Percentiles rank a stretch among this genome's conserved stretches.
Evolutionary conservation across 2,113 vertebrate genomes (phyloP).

Genomic region (Microcebus griseorufus): DNA sequence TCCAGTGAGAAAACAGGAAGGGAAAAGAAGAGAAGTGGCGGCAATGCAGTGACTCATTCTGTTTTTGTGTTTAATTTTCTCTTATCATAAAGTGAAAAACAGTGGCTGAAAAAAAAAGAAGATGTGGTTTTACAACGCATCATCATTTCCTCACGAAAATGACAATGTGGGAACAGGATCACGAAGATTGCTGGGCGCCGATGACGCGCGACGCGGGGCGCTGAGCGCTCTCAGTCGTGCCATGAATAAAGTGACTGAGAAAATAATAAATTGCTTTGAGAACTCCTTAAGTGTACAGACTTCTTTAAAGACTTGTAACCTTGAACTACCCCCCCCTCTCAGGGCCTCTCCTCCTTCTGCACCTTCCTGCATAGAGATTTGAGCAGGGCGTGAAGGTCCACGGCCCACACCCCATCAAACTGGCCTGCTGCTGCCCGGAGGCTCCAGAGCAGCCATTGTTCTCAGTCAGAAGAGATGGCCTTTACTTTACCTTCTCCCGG

Average conservation of each 20-base stretch:
- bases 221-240: constrained; percentile 57
- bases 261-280: constrained; percentile 40
- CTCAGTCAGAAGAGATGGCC: neutral
- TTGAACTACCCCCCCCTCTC: neutral
- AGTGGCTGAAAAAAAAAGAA: constrained; percentile 30
- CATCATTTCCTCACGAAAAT: constrained; percentile 66
- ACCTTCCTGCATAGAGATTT: neutral
- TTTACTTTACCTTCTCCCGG: neutral
- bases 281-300: neutral
- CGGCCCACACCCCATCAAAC: neutral
- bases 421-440: neutral
- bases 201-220: constrained; percentile 46
- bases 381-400: neutral
- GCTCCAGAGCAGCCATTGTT: neutral
- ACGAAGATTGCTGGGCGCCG: constrained; percentile 30
- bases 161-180: constrained; percentile 60
- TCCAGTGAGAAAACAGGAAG: constrained; percentile 43
- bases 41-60: constrained; percentile 62
- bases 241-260: constrained; percentile 39
- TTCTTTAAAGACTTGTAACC: neutral
- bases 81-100: constrained; percentile 65
- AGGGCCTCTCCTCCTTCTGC: neutral
- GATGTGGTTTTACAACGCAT: constrained; percentile 66
- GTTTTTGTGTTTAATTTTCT: constrained; percentile 65
- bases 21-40: neutral